Evolutionary conservation across 2,888 invertebrate genomes (phyloP).

Genomic region (Baccha elongata): DNA sequence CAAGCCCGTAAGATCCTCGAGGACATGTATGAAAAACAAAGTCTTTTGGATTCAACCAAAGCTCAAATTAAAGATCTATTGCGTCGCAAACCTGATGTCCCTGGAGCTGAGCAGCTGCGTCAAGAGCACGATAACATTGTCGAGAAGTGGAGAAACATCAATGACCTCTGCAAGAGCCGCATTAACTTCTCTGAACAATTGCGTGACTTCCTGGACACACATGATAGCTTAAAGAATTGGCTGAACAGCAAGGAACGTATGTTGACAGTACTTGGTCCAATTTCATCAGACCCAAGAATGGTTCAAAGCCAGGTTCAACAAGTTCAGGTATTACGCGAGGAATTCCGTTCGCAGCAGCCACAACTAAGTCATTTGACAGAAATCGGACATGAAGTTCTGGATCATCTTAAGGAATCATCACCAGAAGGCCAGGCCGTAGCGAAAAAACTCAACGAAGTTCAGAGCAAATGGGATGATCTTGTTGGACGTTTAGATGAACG

Average conservation of each 20-base stretch:
- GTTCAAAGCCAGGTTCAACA: conserved; percentile 98
- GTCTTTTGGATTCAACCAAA: conserved; percentile 93
- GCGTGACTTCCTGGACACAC: conserved; percentile 95
- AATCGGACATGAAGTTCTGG: conserved; percentile 89
- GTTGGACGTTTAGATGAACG: conserved; percentile 91
- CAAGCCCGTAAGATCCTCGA: conserved; percentile 92
- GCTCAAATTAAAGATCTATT: conserved; percentile 94
- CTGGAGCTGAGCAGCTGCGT: conserved; percentile 92
- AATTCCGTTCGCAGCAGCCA: conserved; percentile 96
- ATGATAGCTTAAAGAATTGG: conserved; percentile 93
- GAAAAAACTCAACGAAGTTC: conserved; percentile 88
- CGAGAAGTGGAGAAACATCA: conserved; percentile 92
- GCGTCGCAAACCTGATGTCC: conserved; percentile 91
- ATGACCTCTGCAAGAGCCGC: conserved; percentile 90
- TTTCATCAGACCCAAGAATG: conserved; percentile 97
- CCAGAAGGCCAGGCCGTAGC: conserved; percentile 87
- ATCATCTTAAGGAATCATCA: conserved; percentile 83
- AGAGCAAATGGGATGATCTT: conserved; percentile 91
- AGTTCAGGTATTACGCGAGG: conserved; percentile 96
- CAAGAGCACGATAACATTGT: conserved; percentile 92
- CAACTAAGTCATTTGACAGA: conserved; percentile 93
- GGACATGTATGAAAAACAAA: conserved; percentile 96
- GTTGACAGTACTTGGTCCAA: conserved; percentile 97
- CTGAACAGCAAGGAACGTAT: conserved; percentile 96
- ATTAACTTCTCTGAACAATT: conserved; percentile 87